These are phyloP conservation scores for Sparidentex hasta DNA, from an alignment of 2,797 vertebrate species.

Conservation along the genomic window DNA sequence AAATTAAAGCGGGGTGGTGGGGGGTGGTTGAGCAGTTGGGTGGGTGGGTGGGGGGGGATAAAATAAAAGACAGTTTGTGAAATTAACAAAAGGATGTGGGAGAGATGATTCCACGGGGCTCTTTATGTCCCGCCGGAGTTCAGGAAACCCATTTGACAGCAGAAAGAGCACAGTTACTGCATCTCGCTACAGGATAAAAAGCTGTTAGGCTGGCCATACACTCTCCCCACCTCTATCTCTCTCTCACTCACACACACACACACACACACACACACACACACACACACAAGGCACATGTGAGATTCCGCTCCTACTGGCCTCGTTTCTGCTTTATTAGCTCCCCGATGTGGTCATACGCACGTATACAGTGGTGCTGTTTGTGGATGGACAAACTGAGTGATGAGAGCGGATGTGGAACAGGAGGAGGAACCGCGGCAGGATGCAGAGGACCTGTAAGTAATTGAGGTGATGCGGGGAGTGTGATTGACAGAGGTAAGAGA, in stretches of 20 bases:
- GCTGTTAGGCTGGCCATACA: constrained; percentile 59
- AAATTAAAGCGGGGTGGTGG: constrained; percentile 22
- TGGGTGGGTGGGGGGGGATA: constrained; percentile 47
- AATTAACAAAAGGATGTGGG: constrained; percentile 40
- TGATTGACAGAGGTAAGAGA: constrained; percentile 67
- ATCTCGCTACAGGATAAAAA: constrained; percentile 74
- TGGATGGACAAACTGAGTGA: constrained; percentile 68
- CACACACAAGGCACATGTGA: constrained; percentile 50
- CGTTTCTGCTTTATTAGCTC: constrained; percentile 77
- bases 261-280: constrained; percentile 5
- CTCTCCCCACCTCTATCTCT: constrained; percentile 26
- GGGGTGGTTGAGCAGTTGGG: constrained; percentile 21
- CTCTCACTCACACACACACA: constrained; percentile 13
- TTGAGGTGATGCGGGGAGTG: constrained; percentile 50
- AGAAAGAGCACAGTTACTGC: constrained; percentile 73
- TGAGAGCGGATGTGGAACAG: constrained; percentile 50
- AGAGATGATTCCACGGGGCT: constrained; percentile 56
- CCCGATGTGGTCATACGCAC: constrained; percentile 72
- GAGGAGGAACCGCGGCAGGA: constrained; percentile 34
- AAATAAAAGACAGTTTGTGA: constrained; percentile 45
- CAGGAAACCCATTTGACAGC: constrained; percentile 75
- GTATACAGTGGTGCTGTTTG: constrained; percentile 57
- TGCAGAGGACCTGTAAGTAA: constrained; percentile 56
- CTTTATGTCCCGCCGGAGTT: constrained; percentile 59
- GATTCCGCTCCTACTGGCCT: constrained; percentile 66